A percentile compares a stretch with the other conserved stretches of the same genome.
Conservation (phyloP, 2,888 invertebrate species). For the Thalpophila matura region DNA sequence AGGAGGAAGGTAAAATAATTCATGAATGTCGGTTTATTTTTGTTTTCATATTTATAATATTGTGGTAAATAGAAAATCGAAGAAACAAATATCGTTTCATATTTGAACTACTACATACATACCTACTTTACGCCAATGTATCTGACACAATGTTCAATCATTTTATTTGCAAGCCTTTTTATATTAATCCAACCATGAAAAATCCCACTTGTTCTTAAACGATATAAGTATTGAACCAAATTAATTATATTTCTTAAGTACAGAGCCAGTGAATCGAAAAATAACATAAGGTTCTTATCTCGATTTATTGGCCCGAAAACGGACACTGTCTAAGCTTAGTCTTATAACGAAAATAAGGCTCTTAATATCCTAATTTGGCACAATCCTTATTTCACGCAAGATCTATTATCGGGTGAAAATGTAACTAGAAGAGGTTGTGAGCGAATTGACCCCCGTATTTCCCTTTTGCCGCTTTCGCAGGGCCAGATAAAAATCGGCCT, state of each 20-base stretch:
- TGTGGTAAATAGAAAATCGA: neutral
- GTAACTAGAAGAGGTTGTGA: slow-evolving; percentile 72
- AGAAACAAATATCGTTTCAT: neutral
- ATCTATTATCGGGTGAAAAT: slow-evolving; percentile 73
- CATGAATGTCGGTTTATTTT: neutral
- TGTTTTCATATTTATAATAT: neutral
- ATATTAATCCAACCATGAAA: neutral
- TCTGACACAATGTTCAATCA: neutral
- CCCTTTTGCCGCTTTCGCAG: slow-evolving; percentile 69
- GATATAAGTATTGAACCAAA: neutral
- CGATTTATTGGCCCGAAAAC: slow-evolving; percentile 19
- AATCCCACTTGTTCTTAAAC: neutral
- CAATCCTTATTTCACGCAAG: slow-evolving; percentile 73
- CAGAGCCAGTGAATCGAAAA: slow-evolving; percentile 30
- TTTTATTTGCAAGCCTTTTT: neutral
- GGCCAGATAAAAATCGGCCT: slow-evolving; percentile 74
- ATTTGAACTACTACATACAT: neutral
- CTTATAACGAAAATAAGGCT: slow-evolving; percentile 45
- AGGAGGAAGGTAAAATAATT: neutral
- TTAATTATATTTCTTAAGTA: slow-evolving; percentile 8
- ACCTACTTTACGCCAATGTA: neutral
- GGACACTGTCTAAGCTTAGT: slow-evolving; percentile 23
- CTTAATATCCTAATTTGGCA: slow-evolving; percentile 56
- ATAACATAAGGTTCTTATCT: slow-evolving; percentile 22
- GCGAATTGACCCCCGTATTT: slow-evolving; percentile 74